Evolutionary conservation across 1,140 invertebrate species (phyloP), one percentile per base, ranked within the genome.

Genomic region (Neuroterus valhalla): DNA sequence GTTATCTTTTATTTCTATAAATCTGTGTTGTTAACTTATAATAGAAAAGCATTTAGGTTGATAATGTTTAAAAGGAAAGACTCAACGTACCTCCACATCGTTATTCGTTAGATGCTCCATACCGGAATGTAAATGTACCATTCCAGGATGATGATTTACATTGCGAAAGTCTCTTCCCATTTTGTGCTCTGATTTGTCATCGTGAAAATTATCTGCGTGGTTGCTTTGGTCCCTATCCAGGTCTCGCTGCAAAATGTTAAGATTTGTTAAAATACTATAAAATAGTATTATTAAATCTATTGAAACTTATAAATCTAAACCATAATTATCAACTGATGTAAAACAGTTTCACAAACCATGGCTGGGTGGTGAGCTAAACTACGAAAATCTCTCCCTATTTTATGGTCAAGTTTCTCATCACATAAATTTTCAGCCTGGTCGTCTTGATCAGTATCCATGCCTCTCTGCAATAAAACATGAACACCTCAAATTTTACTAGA

Each of bases 61-160:
- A 38, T 12, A 44, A 71, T 50, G 23, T 66, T 4, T 66, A 42
- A 69, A 31, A 17, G 31, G 11, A 77, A 15, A 21, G 11, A 68
- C n/a, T 70, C 69, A 38, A 55, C 46, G 70, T 76, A 87, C 86
- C 78, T 87, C 86, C 66, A 86, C 85, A n/a, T 87, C 86, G 15
- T 82, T 78, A 48, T 85, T 86, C 70, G 74, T 84, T 66, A 87
- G 78, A 74, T 87, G 86, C 23, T 87, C 86, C 43, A 86, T 85
- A 23, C 82, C 84, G 23, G 81, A 80, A 48, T 85, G 84, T 46
- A 87, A 78, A 46, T 87, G 86, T 44, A 86, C 82, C 76, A 85
- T 85, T 48, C 74, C 78, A 12, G 84, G 73, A 75, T 86, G 84
- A 74, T 86, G 80, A 38, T 74, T 76, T 71, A 86, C 77, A 81